phyloP scores from a whole-genome alignment of 2,113 vertebrate species.

The Shinisaurus crocodilurus region DNA sequence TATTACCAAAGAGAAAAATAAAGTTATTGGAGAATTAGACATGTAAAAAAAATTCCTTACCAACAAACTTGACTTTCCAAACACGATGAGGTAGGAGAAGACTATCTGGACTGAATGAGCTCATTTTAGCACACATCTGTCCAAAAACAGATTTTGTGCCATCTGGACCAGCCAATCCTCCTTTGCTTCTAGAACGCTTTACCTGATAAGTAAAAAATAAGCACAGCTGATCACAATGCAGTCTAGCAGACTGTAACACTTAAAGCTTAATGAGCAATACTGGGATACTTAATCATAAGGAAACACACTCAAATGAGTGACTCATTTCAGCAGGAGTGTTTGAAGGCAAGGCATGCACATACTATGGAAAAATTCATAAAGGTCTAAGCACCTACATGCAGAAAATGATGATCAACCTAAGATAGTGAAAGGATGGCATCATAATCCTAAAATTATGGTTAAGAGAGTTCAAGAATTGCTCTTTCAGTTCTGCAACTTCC shows the following conservation, averaged over 20 bases:
- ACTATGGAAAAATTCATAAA: background rate
- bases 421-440: no score
- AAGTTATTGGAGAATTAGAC: background rate
- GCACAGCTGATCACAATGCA: background rate
- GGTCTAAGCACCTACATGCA: background rate
- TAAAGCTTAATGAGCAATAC: background rate
- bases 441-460: background rate
- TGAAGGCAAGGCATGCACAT: background rate
- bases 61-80: constrained; percentile 99
- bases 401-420: background rate
- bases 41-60: constrained; percentile 71
- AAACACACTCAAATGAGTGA: background rate
- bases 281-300: background rate
- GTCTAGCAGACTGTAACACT: background rate
- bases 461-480: background rate
- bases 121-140: constrained; percentile 99
- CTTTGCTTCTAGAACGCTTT: constrained; percentile 98
- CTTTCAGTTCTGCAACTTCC: background rate
- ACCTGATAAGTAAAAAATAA: constrained; percentile 78
- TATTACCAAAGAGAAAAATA: background rate
- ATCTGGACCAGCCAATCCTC: constrained; percentile 94
- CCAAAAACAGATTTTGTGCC: constrained; percentile 99
- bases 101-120: constrained; percentile 95
- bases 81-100: constrained; percentile 96
- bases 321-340: background rate